phyloP scores from a whole-genome alignment of 2,113 vertebrate genomes.

The Taurulus bubalis region DNA sequence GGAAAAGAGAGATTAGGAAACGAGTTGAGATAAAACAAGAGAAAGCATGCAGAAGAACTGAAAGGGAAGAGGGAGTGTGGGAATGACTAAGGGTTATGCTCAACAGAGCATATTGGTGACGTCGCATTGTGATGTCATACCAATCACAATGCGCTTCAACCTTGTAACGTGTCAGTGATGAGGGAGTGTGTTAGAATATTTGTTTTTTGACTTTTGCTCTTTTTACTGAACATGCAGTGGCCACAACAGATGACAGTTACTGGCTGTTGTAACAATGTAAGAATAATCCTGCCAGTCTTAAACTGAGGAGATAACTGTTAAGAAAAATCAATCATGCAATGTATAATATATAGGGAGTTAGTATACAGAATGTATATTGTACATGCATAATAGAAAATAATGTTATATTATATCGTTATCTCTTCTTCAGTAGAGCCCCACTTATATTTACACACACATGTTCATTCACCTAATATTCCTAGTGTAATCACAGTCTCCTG shows the following conservation, averaged over 20 bases:
- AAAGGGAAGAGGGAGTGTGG: constrained; percentile 15
- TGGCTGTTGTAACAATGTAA: background rate
- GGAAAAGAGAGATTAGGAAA: constrained; percentile 1
- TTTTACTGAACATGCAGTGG: background rate
- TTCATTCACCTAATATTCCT: background rate
- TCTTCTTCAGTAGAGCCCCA: background rate
- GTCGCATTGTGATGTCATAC: constrained; percentile 60
- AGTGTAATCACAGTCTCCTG: background rate
- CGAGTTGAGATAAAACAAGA: constrained; percentile 7
- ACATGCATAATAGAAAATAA: background rate
- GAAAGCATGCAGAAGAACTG: constrained; percentile 19
- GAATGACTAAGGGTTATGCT: constrained; percentile 53
- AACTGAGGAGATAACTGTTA: background rate
- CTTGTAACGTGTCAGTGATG: constrained; percentile 8
- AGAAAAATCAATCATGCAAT: background rate
- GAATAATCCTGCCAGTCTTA: background rate
- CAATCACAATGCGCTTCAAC: background rate
- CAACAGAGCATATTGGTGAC: constrained; percentile 16
- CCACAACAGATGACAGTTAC: background rate
- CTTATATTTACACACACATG: background rate
- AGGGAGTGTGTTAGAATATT: background rate
- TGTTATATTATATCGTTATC: background rate
- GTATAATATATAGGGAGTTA: no score
- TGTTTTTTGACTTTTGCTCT: background rate
- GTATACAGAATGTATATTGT: background rate